A percentile compares a stretch with the other conserved stretches of the same genome.
These are phyloP conservation scores for Cotesia chilonis DNA, from an alignment of 1,140 invertebrate genomes.

Conservation along the genomic window DNA sequence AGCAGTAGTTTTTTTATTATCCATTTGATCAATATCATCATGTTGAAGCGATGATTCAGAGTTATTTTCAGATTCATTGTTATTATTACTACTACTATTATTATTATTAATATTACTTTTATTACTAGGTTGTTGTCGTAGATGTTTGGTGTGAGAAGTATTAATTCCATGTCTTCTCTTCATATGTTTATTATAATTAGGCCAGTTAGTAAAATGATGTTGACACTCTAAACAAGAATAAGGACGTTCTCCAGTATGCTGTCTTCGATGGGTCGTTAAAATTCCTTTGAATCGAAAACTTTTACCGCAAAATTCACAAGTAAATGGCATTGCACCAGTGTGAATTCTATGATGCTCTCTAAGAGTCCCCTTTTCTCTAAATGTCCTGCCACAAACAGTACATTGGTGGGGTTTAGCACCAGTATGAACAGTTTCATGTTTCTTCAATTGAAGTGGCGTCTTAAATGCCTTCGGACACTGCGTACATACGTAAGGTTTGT, in stretches of 20 bases:
- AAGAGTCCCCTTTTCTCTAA: constrained; percentile 71
- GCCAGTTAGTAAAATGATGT: constrained; percentile 79
- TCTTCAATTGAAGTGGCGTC: constrained; percentile 65
- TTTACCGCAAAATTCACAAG: constrained; percentile 77
- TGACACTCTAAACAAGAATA: constrained; percentile 69
- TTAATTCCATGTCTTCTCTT: constrained; percentile 74
- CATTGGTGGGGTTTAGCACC: constrained; percentile 80
- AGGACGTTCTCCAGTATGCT: constrained; percentile 70
- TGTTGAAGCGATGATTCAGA: too few species aligned
- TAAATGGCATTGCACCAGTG: constrained; percentile 85
- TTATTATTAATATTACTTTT: constrained; percentile 47
- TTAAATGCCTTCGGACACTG: constrained; percentile 68
- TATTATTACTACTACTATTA: constrained; percentile 43
- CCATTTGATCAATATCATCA: too few species aligned
- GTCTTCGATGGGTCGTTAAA: constrained; percentile 72
- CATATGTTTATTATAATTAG: constrained; percentile 82
- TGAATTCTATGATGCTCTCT: constrained; percentile 76
- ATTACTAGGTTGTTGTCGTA: constrained; percentile 46
- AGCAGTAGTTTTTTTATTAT: neutral
- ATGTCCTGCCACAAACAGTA: constrained; percentile 76
- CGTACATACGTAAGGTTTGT: constrained; percentile 62
- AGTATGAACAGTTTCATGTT: constrained; percentile 73
- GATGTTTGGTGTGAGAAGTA: constrained; percentile 61
- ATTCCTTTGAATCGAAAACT: constrained; percentile 76
- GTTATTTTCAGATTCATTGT: constrained; percentile 36